Evolutionary conservation across 2,113 vertebrate genomes (phyloP), one percentile per base, ranked within the genome.

Genomic region (Capreolus pygargus): DNA sequence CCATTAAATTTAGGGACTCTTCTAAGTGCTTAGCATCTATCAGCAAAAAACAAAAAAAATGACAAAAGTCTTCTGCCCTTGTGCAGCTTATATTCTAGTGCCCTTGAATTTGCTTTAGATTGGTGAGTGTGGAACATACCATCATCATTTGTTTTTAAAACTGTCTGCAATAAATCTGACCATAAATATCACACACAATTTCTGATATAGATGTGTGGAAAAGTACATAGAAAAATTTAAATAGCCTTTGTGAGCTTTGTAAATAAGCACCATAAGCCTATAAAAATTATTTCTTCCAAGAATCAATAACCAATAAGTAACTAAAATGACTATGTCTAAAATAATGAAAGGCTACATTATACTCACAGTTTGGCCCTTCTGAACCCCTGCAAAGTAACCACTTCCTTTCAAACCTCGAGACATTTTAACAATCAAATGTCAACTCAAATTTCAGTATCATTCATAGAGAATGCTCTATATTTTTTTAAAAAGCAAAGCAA

Each of bases 371-470:
- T n/a, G 47, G 89, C 79, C 27, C 39, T 96, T 79, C 39, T 45
- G 30, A 86, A 91, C 9, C 50, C 19, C 17, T 94, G 47, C 27
- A 89, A 97, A 4, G 21, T 52, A 93, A 88, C 27, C 5, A 91
- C 23, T 84, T 89, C 79, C 94, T 28, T 21, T 70, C 43, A 94
- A 92, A 86, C 36, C 45, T 81, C 47, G 45, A 19, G 43, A 79
- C 45, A 45, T 90, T 89, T 58, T 87, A 82, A 93, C 36, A 67
- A 67, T 89, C 64, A 84, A 87, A 13, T 87, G 33, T 92, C n/a
- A 93, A 95, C 39, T 94, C 89, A 97, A 74, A 92, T 64, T 87
- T 94, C 82, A 94, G 28, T 87, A 79, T 54, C 57, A 93, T 84
- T 92, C 47, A 84, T 64, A 95, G 55, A 91, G 14, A 97, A 86